A percentile compares a stretch with the other conserved stretches of the same genome.
phyloP scores from a whole-genome alignment of 2,113 vertebrate genomes.

The Platysternon megacephalum region DNA sequence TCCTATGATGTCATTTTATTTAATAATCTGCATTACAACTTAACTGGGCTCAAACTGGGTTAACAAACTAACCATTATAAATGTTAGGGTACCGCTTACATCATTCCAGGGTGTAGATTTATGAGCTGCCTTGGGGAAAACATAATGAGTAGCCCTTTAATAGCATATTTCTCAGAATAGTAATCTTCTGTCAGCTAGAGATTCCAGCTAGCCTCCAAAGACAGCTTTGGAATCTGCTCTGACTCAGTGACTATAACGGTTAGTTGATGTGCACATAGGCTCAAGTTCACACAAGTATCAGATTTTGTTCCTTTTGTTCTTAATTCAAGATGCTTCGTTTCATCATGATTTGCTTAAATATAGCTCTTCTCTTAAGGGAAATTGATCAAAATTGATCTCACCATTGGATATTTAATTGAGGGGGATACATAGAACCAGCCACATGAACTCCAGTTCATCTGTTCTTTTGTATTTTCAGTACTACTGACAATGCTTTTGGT shows the following conservation, averaged over 20 bases:
- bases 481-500: not conserved
- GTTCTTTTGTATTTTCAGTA: not conserved
- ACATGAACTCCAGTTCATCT: not conserved
- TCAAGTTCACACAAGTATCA: not conserved
- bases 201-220: slow-evolving; percentile 14
- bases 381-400: not conserved
- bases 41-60: not conserved
- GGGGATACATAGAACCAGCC: not conserved
- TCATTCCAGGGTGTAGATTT: slow-evolving; percentile 48
- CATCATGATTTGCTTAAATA: not conserved
- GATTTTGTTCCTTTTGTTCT: not conserved
- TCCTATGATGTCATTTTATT: slow-evolving; percentile 41
- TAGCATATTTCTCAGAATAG: slow-evolving; percentile 55
- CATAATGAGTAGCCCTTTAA: slow-evolving; percentile 43
- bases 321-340: not conserved
- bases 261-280: not conserved
- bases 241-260: slow-evolving; percentile 21
- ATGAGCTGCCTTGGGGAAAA: slow-evolving; percentile 22
- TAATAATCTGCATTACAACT: slow-evolving; percentile 59
- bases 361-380: not conserved
- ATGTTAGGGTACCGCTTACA: slow-evolving; percentile 10
- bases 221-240: slow-evolving; percentile 44
- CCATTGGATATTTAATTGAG: not conserved
- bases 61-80: slow-evolving; percentile 47
- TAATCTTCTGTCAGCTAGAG: slow-evolving; percentile 14